Percentiles rank a stretch among this genome's conserved stretches.
phyloP scores from a whole-genome alignment of 2,797 vertebrate species.

The Rhynchotus rufescens region DNA sequence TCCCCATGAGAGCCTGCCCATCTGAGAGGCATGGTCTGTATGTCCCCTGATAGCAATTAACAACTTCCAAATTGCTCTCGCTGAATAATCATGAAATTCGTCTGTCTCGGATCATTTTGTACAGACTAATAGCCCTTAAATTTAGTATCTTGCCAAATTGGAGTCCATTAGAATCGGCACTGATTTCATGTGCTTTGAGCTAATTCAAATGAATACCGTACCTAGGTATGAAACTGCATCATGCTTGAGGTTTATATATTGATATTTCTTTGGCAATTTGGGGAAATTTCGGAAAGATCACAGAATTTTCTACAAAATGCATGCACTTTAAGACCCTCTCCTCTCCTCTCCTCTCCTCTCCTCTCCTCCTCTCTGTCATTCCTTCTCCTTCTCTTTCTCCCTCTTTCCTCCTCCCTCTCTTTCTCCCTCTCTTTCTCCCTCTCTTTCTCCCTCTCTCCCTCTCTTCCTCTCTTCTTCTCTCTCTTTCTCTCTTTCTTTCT shows the following conservation, averaged over 20 bases:
- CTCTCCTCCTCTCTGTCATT: too few species aligned
- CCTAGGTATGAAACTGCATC: neutral
- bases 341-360: too few species aligned
- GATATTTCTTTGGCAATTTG: neutral
- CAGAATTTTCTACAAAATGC: neutral
- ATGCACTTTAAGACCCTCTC: neutral
- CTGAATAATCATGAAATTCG: constrained; percentile 65
- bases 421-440: too few species aligned
- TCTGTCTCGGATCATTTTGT: constrained; percentile 47
- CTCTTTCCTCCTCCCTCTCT: too few species aligned
- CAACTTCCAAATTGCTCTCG: constrained; percentile 6
- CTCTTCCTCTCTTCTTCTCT: too few species aligned
- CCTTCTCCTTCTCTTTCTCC: too few species aligned
- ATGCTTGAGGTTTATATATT: neutral
- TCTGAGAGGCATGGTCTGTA: constrained; percentile 51
- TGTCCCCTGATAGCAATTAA: constrained; percentile 61
- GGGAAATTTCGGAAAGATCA: neutral
- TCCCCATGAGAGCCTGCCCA: constrained; percentile 46
- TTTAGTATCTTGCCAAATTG: constrained; percentile 56
- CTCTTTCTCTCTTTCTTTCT: too few species aligned
- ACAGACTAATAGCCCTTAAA: constrained; percentile 54
- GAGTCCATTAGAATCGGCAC: neutral
- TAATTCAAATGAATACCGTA: neutral
- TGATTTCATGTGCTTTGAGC: constrained; percentile 13
- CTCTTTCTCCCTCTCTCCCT: too few species aligned